phyloP scores from a whole-genome alignment of 2,888 invertebrate species.

The Lacanobia oleracea region DNA sequence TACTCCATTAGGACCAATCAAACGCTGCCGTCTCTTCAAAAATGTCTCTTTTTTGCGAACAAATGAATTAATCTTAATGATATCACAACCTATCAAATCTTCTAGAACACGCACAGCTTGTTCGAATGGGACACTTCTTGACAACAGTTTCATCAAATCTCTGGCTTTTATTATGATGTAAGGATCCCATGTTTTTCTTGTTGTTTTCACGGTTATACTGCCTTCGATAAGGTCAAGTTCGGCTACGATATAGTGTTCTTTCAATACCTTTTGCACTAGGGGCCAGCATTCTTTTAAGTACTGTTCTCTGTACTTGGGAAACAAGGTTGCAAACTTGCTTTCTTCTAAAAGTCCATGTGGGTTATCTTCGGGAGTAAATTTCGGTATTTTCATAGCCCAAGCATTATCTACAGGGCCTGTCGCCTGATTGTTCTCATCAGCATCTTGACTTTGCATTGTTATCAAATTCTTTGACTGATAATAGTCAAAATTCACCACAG shows the following conservation, averaged over 20 bases:
- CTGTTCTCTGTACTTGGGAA: slow-evolving; percentile 99
- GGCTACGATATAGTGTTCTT: slow-evolving; percentile 94
- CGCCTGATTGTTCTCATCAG: slow-evolving; percentile 74
- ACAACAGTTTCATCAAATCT: slow-evolving; percentile 98
- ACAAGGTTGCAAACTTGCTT: slow-evolving; percentile 98
- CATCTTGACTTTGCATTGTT: slow-evolving; percentile 71
- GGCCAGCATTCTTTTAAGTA: slow-evolving; percentile 99
- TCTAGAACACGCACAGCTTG: slow-evolving; percentile 96
- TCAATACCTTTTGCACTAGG: slow-evolving; percentile 96
- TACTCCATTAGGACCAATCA: slow-evolving; percentile 99
- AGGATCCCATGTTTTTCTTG: slow-evolving; percentile 99
- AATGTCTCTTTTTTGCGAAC: slow-evolving; percentile 98
- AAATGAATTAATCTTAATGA: slow-evolving; percentile 98
- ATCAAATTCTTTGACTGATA: neutral
- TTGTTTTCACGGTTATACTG: slow-evolving; percentile 98
- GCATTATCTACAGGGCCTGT: slow-evolving; percentile 94
- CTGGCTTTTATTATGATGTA: slow-evolving; percentile 98
- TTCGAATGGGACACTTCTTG: slow-evolving; percentile 99
- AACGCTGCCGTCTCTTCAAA: slow-evolving; percentile 97
- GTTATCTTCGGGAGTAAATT: slow-evolving; percentile 97
- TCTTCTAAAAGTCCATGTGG: slow-evolving; percentile 97
- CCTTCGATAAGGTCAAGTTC: slow-evolving; percentile 98
- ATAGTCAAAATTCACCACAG: neutral
- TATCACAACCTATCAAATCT: slow-evolving; percentile 98
- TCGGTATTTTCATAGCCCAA: slow-evolving; percentile 96